These are phyloP conservation scores for Drosophila grimshawi DNA, from an alignment of 1,140 invertebrate species.

Conservation along the genomic window DNA sequence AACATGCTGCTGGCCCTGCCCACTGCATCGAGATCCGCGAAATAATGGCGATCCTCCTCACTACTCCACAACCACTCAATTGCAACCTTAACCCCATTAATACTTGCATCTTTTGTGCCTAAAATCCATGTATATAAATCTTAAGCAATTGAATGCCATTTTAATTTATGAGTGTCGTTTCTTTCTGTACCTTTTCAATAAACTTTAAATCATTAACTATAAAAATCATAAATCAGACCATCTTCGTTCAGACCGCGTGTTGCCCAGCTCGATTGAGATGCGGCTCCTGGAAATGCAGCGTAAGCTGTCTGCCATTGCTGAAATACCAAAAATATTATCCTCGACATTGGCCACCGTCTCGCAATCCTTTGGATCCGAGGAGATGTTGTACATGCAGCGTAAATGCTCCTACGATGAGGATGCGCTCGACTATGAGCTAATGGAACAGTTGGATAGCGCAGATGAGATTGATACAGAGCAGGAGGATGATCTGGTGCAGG, in stretches of 20 bases:
- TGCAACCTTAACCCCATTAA: slow-evolving; percentile 20
- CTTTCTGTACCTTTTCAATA: slow-evolving; percentile 48
- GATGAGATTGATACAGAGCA: slow-evolving; percentile 8
- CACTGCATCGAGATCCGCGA: slow-evolving; percentile 65
- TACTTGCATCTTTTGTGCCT: slow-evolving; percentile 5
- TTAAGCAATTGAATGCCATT: not conserved
- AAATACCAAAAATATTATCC: slow-evolving; percentile 79
- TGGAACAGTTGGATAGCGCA: slow-evolving; percentile 28
- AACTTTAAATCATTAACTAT: slow-evolving; percentile 20
- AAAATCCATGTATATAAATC: slow-evolving; percentile 17
- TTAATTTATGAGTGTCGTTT: slow-evolving; percentile 18
- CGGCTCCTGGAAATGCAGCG: slow-evolving; percentile 79
- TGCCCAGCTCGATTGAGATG: slow-evolving; percentile 68
- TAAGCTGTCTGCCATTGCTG: slow-evolving; percentile 79
- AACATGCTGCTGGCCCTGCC: slow-evolving; percentile 83
- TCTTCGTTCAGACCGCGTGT: slow-evolving; percentile 50
- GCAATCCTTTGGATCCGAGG: slow-evolving; percentile 69
- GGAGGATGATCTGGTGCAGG: slow-evolving; percentile 53
- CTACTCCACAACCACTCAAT: not conserved
- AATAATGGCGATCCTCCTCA: slow-evolving; percentile 47
- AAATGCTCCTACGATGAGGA: slow-evolving; percentile 81
- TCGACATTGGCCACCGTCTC: slow-evolving; percentile 82
- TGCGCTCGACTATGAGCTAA: slow-evolving; percentile 73
- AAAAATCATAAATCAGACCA: slow-evolving; percentile 5
- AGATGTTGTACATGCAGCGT: slow-evolving; percentile 49